These are phyloP conservation scores for Catostylus mosaicus DNA, from an alignment of 30 jellyfish, hydroid and myxozoan genomes.

Conservation along the genomic window DNA sequence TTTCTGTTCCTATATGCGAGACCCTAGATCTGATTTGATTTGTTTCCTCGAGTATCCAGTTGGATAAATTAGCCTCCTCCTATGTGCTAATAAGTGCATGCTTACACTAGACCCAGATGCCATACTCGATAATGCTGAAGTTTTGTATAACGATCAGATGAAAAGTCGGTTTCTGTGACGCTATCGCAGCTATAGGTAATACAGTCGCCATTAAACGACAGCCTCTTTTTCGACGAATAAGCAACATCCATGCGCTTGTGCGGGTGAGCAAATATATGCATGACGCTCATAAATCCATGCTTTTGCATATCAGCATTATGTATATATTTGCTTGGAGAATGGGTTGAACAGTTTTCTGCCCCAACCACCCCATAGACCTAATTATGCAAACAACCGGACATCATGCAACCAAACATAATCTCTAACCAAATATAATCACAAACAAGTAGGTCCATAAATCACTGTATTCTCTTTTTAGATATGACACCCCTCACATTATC, in stretches of 20 bases:
- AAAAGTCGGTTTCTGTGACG: too few relatives aligned
- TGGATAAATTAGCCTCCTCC: neutral
- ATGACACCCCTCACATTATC: too few relatives aligned
- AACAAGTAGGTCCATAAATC: too few relatives aligned
- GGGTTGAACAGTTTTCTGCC: too few relatives aligned
- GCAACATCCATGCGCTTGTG: neutral
- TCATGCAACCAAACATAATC: too few relatives aligned
- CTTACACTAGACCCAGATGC: neutral
- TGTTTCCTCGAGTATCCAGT: neutral
- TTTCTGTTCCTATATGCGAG: too few relatives aligned
- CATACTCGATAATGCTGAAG: neutral
- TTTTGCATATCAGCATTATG: neutral
- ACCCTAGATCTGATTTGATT: too few relatives aligned
- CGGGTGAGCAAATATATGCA: neutral
- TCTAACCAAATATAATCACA: too few relatives aligned
- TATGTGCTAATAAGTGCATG: neutral
- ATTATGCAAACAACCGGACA: too few relatives aligned
- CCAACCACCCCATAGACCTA: too few relatives aligned
- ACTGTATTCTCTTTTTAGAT: too few relatives aligned
- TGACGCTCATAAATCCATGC: neutral
- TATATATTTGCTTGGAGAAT: conserved; percentile 4
- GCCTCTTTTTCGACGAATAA: neutral
- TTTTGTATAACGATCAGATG: neutral
- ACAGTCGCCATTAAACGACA: neutral
- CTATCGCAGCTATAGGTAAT: neutral